Conservation (phyloP, 2,888 invertebrate species). For the Crematogaster levior region DNA sequence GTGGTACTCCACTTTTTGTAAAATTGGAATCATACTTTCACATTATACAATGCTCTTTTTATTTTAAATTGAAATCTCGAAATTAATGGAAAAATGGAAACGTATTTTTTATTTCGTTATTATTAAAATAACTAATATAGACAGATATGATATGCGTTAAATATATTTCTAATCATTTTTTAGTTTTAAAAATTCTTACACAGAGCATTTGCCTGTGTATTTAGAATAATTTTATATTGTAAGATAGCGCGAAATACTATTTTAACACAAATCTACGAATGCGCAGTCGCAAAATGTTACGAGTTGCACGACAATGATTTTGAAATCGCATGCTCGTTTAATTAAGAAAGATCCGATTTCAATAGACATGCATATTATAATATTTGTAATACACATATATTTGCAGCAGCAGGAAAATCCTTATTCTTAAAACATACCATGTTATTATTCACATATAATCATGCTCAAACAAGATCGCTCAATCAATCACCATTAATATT, state of each 20-base stretch:
- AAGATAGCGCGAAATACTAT: not conserved
- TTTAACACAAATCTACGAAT: not conserved
- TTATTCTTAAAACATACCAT: too few species aligned
- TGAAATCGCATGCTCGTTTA: not conserved
- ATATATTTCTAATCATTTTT: not conserved
- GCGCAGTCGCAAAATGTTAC: not conserved
- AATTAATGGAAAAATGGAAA: too few species aligned
- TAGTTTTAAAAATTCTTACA: not conserved
- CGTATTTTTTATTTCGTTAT: too few species aligned
- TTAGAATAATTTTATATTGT: not conserved
- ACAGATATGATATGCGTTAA: not conserved
- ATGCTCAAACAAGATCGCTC: not conserved
- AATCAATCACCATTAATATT: not conserved
- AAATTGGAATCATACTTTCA: too few species aligned
- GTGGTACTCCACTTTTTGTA: too few species aligned
- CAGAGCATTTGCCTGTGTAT: not conserved
- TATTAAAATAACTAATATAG: too few species aligned
- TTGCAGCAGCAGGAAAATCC: too few species aligned
- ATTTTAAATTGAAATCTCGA: too few species aligned
- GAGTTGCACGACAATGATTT: not conserved
- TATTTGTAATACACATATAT: not conserved
- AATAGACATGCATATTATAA: not conserved
- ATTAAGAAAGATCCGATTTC: not conserved
- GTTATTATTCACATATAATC: not conserved
- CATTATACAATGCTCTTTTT: too few species aligned